phyloP scores from a whole-genome alignment of 2,113 vertebrate species.

The Pituophis catenifer region DNA sequence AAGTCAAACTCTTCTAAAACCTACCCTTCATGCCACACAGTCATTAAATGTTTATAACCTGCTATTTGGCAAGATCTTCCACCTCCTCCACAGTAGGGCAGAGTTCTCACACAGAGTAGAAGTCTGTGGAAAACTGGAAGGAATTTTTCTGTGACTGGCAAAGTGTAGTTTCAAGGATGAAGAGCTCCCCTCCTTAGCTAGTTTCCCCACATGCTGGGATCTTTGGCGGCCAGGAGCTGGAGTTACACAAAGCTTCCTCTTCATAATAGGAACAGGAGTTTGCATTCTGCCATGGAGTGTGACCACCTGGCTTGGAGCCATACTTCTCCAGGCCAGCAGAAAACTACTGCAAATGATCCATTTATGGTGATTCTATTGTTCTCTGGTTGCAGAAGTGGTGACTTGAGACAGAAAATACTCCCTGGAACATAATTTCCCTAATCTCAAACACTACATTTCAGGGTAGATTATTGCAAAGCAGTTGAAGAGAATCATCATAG shows the following conservation, averaged over 20 bases:
- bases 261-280: slow-evolving; percentile 11
- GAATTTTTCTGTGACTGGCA: background rate
- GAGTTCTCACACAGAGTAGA: slow-evolving; percentile 4
- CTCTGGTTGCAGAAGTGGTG: background rate
- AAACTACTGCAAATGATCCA: background rate
- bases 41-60: background rate
- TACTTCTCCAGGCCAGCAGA: background rate
- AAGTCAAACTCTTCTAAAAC: background rate
- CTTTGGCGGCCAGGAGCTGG: background rate
- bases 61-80: background rate
- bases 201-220: slow-evolving; percentile 13
- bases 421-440: background rate
- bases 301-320: slow-evolving; percentile 26
- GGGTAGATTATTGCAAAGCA: background rate
- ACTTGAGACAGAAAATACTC: background rate
- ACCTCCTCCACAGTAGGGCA: slow-evolving; percentile 9
- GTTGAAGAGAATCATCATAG: background rate
- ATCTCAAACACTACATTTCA: background rate
- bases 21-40: background rate
- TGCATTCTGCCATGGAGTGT: slow-evolving; percentile 9
- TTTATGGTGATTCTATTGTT: background rate
- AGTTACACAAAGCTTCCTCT: slow-evolving; percentile 5
- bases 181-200: background rate
- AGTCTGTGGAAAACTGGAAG: background rate
- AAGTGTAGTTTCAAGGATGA: slow-evolving; percentile 7